These are phyloP conservation scores for Emmelina monodactyla DNA, from an alignment of 2,888 invertebrate species.

Conservation along the genomic window DNA sequence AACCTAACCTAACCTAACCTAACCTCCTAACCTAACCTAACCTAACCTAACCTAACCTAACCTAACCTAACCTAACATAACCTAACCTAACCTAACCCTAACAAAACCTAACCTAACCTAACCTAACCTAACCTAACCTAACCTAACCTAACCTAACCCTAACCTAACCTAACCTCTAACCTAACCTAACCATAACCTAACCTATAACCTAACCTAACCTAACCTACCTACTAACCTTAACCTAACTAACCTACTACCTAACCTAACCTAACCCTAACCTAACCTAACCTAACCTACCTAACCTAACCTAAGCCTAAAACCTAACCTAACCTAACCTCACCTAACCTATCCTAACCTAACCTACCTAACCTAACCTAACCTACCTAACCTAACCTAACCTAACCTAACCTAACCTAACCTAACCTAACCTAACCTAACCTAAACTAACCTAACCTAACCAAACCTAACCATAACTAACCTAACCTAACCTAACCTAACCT, in stretches of 20 bases:
- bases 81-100: constrained; percentile 16
- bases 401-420: constrained; percentile 15
- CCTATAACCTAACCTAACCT: constrained; percentile 14
- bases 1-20: constrained; percentile 8
- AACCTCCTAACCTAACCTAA: constrained; percentile 7
- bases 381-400: constrained; percentile 12
- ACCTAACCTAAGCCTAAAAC: constrained; percentile 10
- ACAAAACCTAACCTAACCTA: constrained; percentile 15
- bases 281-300: constrained; percentile 9
- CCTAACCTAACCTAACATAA: constrained; percentile 14
- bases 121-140: constrained; percentile 16
- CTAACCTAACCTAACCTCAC: constrained; percentile 10
- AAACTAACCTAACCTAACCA: constrained; percentile 13
- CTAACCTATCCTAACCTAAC: constrained; percentile 7
- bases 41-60: constrained; percentile 10
- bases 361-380: too few relatives aligned
- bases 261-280: constrained; percentile 10
- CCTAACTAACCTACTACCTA: too few relatives aligned
- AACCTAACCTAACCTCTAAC: constrained; percentile 8
- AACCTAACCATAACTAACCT: constrained; percentile 7
- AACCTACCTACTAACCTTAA: too few relatives aligned
- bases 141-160: constrained; percentile 9
- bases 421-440: constrained; percentile 15
- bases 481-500: constrained; percentile 13
- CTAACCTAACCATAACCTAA: too few relatives aligned